These are phyloP conservation scores for Schizotus pectinicornis DNA, from an alignment of 2,888 invertebrate genomes.

Conservation along the genomic window DNA sequence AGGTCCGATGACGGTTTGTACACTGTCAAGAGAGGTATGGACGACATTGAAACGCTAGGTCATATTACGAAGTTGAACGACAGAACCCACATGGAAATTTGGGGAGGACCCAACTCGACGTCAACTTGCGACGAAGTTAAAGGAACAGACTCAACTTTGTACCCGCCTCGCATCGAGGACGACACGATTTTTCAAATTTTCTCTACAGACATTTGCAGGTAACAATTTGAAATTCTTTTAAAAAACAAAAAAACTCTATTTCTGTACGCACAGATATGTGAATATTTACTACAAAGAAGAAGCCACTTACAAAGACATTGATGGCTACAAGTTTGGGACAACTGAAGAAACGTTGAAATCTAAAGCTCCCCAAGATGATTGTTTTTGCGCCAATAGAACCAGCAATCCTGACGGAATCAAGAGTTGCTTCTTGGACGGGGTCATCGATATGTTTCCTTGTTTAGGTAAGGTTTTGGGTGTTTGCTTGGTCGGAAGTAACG, in stretches of 20 bases:
- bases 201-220: conserved; percentile 73
- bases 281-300: conserved; percentile 64
- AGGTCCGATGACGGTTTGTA: conserved; percentile 4
- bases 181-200: conserved; percentile 62
- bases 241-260: conserved; percentile 3
- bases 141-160: conserved; percentile 66
- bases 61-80: conserved; percentile 11
- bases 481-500: too few species aligned
- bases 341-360: conserved; percentile 67
- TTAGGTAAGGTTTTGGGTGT: conserved; percentile 54
- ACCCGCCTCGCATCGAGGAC: conserved; percentile 65
- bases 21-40: conserved; percentile 11
- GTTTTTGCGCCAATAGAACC: conserved; percentile 70
- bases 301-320: conserved; percentile 64
- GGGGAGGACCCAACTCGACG: background rate
- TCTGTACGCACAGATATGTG: conserved; percentile 63
- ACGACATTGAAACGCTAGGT: conserved; percentile 5
- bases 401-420: conserved; percentile 61
- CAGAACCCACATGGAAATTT: background rate
- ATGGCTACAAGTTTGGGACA: conserved; percentile 63
- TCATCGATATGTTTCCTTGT: conserved; percentile 67
- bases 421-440: conserved; percentile 67
- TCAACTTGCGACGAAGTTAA: conserved; percentile 59
- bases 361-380: conserved; percentile 64
- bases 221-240: conserved; percentile 30